phyloP scores from a whole-genome alignment of 2,113 vertebrate species.

The Puntigrus tetrazona region DNA sequence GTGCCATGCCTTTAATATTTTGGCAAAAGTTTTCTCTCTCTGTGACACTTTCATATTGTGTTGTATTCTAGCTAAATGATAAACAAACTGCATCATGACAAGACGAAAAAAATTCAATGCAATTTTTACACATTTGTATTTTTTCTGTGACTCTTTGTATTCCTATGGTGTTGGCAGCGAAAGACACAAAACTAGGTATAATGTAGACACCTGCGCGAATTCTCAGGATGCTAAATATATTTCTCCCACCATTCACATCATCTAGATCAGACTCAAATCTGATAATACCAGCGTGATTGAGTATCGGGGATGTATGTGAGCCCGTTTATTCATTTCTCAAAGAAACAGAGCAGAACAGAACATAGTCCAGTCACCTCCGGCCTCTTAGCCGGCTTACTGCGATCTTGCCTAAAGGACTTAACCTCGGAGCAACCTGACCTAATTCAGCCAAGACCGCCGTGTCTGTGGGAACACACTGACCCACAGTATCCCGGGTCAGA shows the following conservation, averaged over 20 bases:
- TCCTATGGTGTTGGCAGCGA: no score
- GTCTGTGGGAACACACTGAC: not conserved
- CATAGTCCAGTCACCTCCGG: not conserved
- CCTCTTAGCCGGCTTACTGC: slow-evolving; percentile 40
- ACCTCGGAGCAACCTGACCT: slow-evolving; percentile 41
- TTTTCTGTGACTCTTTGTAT: no score
- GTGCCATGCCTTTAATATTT: no score
- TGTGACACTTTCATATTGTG: no score
- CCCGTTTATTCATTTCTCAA: not conserved
- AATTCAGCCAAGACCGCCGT: slow-evolving; percentile 16
- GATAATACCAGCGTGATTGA: not conserved
- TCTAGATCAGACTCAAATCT: not conserved
- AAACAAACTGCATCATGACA: no score
- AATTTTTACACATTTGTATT: no score
- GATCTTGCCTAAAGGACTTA: slow-evolving; percentile 42
- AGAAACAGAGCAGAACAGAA: not conserved
- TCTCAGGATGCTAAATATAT: not conserved
- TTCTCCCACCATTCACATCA: not conserved
- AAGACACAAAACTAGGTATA: no score
- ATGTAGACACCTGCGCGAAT: not conserved
- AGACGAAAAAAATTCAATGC: no score
- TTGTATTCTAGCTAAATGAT: no score
- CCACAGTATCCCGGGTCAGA: not conserved
- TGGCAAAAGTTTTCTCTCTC: no score
- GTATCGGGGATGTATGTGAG: not conserved